Evolutionary conservation across 2,888 invertebrate genomes (phyloP), one percentile per base, ranked within the genome.

Genomic region (Tenthredo livida): DNA sequence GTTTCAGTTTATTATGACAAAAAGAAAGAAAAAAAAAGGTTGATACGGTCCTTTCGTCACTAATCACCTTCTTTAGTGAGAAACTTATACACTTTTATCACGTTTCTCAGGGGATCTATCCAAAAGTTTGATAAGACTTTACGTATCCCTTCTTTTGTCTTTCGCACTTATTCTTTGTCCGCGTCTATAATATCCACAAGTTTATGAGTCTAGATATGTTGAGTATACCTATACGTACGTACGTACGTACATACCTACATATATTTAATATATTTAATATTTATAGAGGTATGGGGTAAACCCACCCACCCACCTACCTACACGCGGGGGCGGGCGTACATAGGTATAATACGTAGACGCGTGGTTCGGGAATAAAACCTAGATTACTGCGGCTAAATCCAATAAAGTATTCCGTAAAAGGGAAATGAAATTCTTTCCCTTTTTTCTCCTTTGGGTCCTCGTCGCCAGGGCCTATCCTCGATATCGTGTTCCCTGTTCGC

Each of bases 341-440:
- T 70, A n/a, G n/a, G n/a, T n/a, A n/a, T n/a, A 43, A 73, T 73
- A 65, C 37, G 61, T 65, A 61, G 37, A 43, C 47, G 47, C 67
- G 67, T 33, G 58, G 58, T 61, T 78, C 40, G 37, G n/a, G 47
- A 67, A 83, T 67, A 47, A 54, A 83, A 67, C 50, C 67, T 67
- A 43, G 65, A 83, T 83, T 65, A 67, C 82, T 29, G 65, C 7
- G 82, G 82, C 43, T 83, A 47, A 67, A 83, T 83, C 67, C 82
- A 67, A 80, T 67, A 67, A 67, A 83, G 82, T 83, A 65, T 83
- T 83, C 47, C 43, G 47, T 43, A 43, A 1, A 25, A 83, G 67
- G 43, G 43, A 47, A 67, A 83, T 83, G 82, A 83, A 83, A 83
- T 83, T 83, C 67, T 67, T 67, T 43, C 82, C 47, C 21, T 67